phyloP scores from a whole-genome alignment of 2,888 invertebrate species.

The Thereva unica region DNA sequence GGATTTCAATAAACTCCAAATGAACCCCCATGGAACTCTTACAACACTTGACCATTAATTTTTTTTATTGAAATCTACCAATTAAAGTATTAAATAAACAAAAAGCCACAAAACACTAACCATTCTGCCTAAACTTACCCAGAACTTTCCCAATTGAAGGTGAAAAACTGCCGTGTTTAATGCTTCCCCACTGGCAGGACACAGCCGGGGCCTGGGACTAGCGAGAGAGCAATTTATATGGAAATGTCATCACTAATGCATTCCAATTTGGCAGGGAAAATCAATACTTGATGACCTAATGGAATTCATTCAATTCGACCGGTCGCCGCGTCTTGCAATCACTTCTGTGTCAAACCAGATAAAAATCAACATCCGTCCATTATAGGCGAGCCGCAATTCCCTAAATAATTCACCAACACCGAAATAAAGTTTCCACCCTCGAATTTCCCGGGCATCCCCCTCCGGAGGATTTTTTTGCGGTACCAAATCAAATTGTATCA shows the following conservation, averaged over 20 bases:
- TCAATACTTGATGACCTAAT: conserved; percentile 28
- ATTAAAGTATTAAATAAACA: too few species aligned
- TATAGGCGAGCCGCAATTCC: conserved; percentile 9
- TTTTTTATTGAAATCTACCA: too few species aligned
- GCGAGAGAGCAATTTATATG: conserved; percentile 24
- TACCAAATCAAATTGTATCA: conserved; percentile 28
- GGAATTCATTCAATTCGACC: conserved; percentile 6
- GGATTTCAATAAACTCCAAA: too few species aligned
- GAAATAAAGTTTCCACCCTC: neutral
- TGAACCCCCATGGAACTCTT: too few species aligned
- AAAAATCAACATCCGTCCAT: conserved; percentile 31
- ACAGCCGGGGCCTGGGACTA: neutral
- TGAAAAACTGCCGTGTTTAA: conserved; percentile 4
- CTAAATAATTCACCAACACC: conserved; percentile 9
- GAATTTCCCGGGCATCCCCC: neutral
- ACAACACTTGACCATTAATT: too few species aligned
- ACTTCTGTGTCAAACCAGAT: conserved; percentile 27
- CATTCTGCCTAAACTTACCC: too few species aligned
- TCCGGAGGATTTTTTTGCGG: conserved; percentile 1
- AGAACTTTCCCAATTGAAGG: neutral
- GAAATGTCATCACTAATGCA: conserved; percentile 18
- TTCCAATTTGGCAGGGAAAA: conserved; percentile 27
- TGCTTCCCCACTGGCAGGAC: neutral
- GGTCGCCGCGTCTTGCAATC: conserved; percentile 15
- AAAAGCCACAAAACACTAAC: too few species aligned